Evolutionary conservation across 2,888 invertebrate genomes (phyloP).

Genomic region (Byasa hedistus): DNA sequence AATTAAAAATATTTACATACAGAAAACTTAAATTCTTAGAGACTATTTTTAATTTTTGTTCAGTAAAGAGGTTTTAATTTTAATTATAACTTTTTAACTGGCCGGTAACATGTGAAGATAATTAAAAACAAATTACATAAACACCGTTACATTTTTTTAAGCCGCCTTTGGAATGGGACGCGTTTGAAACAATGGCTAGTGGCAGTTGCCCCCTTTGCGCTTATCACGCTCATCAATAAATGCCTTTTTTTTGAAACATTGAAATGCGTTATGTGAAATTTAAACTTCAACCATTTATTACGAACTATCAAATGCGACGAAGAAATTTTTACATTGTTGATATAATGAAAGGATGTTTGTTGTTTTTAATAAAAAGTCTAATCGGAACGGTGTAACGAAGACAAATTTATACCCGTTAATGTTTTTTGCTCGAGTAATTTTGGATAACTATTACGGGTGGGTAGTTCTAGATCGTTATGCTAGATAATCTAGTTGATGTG

Average conservation of each 20-base stretch:
- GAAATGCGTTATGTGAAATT: slow-evolving; percentile 65
- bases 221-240: slow-evolving; percentile 70
- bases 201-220: slow-evolving; percentile 61
- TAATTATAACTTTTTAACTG: not conserved
- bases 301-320: slow-evolving; percentile 19
- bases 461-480: slow-evolving; percentile 64
- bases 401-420: slow-evolving; percentile 25
- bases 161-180: slow-evolving; percentile 54
- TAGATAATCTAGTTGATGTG: slow-evolving; percentile 57
- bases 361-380: slow-evolving; percentile 18
- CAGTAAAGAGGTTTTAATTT: not conserved
- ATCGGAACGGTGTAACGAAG: slow-evolving; percentile 22
- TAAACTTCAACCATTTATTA: slow-evolving; percentile 51
- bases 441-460: slow-evolving; percentile 54
- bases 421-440: slow-evolving; percentile 31
- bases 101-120: slow-evolving; percentile 33
- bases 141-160: slow-evolving; percentile 56
- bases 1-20: no score
- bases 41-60: slow-evolving; percentile 3
- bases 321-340: slow-evolving; percentile 29
- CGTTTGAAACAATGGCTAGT: slow-evolving; percentile 71
- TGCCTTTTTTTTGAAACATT: slow-evolving; percentile 62
- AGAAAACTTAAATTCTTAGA: no score
- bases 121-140: slow-evolving; percentile 67
- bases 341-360: slow-evolving; percentile 21